Conservation (phyloP, 92 coral and sea anemone genomes). For the Zoanthus sansibaricus region DNA sequence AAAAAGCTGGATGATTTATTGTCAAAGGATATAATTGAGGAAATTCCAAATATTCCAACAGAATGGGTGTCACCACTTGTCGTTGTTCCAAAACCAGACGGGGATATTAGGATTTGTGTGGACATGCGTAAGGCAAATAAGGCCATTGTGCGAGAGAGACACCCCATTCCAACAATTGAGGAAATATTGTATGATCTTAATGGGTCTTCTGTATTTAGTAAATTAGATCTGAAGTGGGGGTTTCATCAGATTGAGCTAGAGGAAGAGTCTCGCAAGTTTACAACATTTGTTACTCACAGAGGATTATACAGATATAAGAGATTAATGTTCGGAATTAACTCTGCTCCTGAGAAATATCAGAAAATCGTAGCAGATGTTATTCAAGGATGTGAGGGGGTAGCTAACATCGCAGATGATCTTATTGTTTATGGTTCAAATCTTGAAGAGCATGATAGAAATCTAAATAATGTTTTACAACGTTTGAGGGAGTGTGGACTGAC, state of each 20-base stretch:
- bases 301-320: too few species aligned
- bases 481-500: too few species aligned
- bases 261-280: too few species aligned
- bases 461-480: too few species aligned
- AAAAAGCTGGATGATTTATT: constrained; percentile 64
- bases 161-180: constrained; percentile 54
- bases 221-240: constrained; percentile 42
- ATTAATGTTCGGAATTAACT: too few species aligned
- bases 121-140: constrained; percentile 62
- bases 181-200: constrained; percentile 55
- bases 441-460: too few species aligned
- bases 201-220: constrained; percentile 48
- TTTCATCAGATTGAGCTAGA: too few species aligned
- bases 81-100: constrained; percentile 52
- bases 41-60: constrained; percentile 55
- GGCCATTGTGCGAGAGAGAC: constrained; percentile 53
- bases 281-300: too few species aligned
- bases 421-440: too few species aligned
- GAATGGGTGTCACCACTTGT: constrained; percentile 62
- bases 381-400: constrained; percentile 60
- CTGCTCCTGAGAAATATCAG: too few species aligned
- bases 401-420: constrained; percentile 64
- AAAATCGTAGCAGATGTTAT: not conserved
- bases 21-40: constrained; percentile 56
- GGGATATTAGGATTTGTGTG: constrained; percentile 48